These are phyloP conservation scores for Plutella xylostella DNA, from an alignment of 2,888 invertebrate species.

Conservation along the genomic window DNA sequence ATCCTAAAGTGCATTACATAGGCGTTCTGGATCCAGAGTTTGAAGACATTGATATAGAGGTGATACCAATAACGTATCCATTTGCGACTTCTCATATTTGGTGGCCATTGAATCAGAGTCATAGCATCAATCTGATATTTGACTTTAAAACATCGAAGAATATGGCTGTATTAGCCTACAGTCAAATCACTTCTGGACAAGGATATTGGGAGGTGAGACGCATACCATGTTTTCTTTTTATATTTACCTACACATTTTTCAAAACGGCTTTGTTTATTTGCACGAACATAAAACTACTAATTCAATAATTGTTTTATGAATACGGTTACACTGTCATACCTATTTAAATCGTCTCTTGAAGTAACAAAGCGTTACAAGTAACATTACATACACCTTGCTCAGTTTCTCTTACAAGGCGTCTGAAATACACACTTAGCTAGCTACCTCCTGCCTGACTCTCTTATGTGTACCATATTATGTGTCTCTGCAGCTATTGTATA, in stretches of 20 bases:
- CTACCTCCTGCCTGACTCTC: too few species aligned
- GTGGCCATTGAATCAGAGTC: conserved; percentile 84
- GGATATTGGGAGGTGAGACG: conserved; percentile 88
- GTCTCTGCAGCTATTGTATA: background rate
- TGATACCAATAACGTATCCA: conserved; percentile 91
- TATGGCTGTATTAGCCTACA: conserved; percentile 87
- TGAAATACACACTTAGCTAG: too few species aligned
- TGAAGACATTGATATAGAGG: conserved; percentile 84
- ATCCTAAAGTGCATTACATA: conserved; percentile 87
- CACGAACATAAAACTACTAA: too few species aligned
- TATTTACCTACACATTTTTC: too few species aligned
- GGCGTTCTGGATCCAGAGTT: conserved; percentile 86
- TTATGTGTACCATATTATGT: background rate
- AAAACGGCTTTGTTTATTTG: too few species aligned
- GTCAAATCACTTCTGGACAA: conserved; percentile 79
- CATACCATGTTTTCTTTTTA: conserved; percentile 7
- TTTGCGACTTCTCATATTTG: conserved; percentile 91
- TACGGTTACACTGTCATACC: too few species aligned
- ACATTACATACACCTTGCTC: too few species aligned
- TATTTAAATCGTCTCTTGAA: too few species aligned
- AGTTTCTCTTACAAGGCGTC: too few species aligned
- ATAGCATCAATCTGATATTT: conserved; percentile 82
- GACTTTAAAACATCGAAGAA: conserved; percentile 88
- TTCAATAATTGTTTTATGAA: too few species aligned
- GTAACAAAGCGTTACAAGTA: too few species aligned